A percentile compares a stretch with the other conserved stretches of the same genome.
phyloP scores from a whole-genome alignment of 2,113 vertebrate species.

The Megaceryle maxima region DNA sequence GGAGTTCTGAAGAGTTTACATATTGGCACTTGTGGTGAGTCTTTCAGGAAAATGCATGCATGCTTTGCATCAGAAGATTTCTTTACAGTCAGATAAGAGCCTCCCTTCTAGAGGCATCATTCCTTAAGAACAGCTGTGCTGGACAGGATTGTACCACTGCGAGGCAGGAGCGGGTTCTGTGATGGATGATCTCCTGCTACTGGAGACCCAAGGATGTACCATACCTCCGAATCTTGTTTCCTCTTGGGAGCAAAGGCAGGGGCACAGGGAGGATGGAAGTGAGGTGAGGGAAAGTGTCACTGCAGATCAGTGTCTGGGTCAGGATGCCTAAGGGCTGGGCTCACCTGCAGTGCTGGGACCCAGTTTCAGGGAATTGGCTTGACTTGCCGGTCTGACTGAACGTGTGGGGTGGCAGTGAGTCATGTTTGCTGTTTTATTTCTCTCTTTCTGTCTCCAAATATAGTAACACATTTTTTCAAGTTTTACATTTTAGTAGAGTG shows the following conservation, averaged over 20 bases:
- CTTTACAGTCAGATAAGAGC: background rate
- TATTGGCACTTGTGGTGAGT: background rate
- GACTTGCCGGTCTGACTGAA: background rate
- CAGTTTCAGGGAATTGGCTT: background rate
- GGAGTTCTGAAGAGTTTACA: background rate
- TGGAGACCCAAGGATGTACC: background rate
- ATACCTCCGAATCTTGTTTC: background rate
- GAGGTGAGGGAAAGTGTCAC: background rate
- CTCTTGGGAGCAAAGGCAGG: background rate
- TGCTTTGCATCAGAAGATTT: background rate
- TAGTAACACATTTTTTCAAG: constrained; percentile 1
- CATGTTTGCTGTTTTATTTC: constrained; percentile 9
- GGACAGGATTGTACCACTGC: background rate
- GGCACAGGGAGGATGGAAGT: background rate
- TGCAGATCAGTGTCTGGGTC: background rate
- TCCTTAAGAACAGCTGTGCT: background rate
- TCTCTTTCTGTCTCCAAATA: constrained; percentile 25
- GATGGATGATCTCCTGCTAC: background rate
- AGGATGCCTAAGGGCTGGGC: background rate
- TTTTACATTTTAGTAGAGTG: constrained; percentile 35
- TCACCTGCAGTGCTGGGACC: background rate
- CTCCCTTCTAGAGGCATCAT: background rate
- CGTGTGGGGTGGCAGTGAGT: background rate
- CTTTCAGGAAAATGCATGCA: background rate
- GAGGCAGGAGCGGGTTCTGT: background rate